Evolutionary conservation across 2,888 invertebrate species (phyloP), one percentile per base, ranked within the genome.

Genomic region (Mechanitis mazaeus): DNA sequence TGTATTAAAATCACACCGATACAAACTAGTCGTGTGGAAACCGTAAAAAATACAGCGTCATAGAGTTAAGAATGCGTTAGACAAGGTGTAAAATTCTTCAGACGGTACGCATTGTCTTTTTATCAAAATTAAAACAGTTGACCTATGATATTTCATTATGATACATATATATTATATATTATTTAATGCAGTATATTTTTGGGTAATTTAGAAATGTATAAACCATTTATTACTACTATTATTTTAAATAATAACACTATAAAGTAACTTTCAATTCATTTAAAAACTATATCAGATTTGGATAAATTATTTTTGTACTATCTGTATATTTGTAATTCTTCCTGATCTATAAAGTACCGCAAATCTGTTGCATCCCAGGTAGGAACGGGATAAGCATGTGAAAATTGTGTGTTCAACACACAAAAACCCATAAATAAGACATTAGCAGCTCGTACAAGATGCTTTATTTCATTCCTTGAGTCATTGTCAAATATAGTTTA

Each of bases 1-100:
- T 77, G 83, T 82, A 83, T 90, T 88, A 88, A 89, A 89, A 86
- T 83, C 78, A 79, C 79, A 81, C 77, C 79, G 85, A 84, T 85
- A 87, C 85, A 83, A 85, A 88, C 89, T 88, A 89, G 78, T 85
- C 78, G 75, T 80, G 78, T 81, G 83, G 81, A 87, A 87, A 85
- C 84, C 83, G 82, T 88, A 86, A 85, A 87, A 84, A 83, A 84
- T 83, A 76, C 74, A 65, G 47, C 47, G 45, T 31, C 66, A 62
- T 66, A 83, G 81, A 77, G 67, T 58, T 76, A 68, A n/a, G 69
- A 73, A 72, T 58, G 9, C 11, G n/a, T 45, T 33, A 58, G 62
- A 55, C 38, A 54, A 12, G 31, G 2, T 9, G 11, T 31, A 9
- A 42, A 7, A 38, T 20, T 20, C 20, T 38, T 38, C 7, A 38